phyloP scores from a whole-genome alignment of 1,140 invertebrate genomes.

The Formica selysi region DNA sequence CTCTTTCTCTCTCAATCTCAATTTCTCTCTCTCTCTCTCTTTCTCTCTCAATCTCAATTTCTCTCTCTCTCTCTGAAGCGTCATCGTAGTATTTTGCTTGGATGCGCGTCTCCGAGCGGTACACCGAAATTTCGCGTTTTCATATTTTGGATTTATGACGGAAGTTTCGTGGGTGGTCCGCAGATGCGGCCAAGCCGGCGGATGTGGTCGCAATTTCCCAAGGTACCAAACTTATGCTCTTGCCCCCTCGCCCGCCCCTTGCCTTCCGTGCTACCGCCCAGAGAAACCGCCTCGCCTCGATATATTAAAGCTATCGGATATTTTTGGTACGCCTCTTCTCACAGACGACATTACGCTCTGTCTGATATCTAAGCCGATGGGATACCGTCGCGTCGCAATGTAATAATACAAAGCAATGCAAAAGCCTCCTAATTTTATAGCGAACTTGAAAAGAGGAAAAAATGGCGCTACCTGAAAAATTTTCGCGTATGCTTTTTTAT shows the following conservation, averaged over 20 bases:
- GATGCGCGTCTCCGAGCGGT: constrained; percentile 61
- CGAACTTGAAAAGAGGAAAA: not conserved
- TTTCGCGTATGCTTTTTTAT: not conserved
- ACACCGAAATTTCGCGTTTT: constrained; percentile 63
- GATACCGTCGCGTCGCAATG: not conserved
- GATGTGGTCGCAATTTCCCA: constrained; percentile 78
- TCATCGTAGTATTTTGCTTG: constrained; percentile 59
- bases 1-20: not conserved
- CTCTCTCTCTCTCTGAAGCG: constrained; percentile 21
- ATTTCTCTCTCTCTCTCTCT: not conserved
- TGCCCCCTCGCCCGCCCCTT: too few relatives aligned
- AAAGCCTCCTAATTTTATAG: not conserved
- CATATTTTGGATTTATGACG: constrained; percentile 67
- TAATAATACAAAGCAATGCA: not conserved
- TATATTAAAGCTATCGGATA: constrained; percentile 74
- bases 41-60: not conserved
- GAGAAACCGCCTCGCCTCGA: constrained; percentile 71
- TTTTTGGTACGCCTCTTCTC: constrained; percentile 70
- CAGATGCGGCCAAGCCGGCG: constrained; percentile 79
- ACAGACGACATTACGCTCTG: constrained; percentile 23
- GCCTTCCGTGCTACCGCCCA: constrained; percentile 35
- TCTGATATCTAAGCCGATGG: not conserved
- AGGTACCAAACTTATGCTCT: constrained; percentile 71
- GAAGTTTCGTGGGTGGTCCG: constrained; percentile 80
- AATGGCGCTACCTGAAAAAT: not conserved